A percentile compares a stretch with the other conserved stretches of the same genome.
phyloP scores from a whole-genome alignment of 2,113 vertebrate genomes.

The Thamnaconus septentrionalis region DNA sequence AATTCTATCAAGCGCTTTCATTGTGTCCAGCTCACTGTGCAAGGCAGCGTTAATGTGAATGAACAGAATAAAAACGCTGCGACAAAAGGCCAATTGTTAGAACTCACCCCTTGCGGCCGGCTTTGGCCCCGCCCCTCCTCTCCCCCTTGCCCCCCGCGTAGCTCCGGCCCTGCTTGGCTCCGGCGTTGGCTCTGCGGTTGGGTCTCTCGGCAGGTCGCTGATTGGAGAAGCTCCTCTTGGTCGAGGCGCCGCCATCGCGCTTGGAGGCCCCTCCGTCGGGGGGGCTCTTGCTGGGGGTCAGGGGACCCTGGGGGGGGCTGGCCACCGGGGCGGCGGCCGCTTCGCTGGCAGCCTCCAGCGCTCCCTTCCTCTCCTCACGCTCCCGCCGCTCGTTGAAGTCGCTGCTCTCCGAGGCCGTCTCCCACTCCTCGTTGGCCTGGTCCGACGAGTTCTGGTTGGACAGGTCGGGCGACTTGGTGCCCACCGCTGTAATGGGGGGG shows the following conservation, averaged over 20 bases:
- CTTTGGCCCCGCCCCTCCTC: slow-evolving; percentile 85
- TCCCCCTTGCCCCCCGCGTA: slow-evolving; percentile 90
- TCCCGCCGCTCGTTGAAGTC: slow-evolving; percentile 97
- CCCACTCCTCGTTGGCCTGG: slow-evolving; percentile 99
- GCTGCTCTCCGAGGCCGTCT: slow-evolving; percentile 97
- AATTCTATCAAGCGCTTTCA: neutral
- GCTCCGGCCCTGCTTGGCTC: slow-evolving; percentile 86
- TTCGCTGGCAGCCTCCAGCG: slow-evolving; percentile 74
- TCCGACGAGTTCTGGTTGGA: slow-evolving; percentile 99
- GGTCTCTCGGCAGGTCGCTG: slow-evolving; percentile 92
- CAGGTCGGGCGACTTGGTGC: slow-evolving; percentile 94
- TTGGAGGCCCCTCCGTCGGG: slow-evolving; percentile 74
- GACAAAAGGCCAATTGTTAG: slow-evolving; percentile 35
- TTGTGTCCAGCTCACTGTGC: slow-evolving; percentile 24
- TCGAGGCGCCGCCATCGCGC: slow-evolving; percentile 78
- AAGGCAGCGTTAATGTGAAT: slow-evolving; percentile 18
- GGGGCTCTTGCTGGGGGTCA: slow-evolving; percentile 80
- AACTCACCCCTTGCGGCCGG: slow-evolving; percentile 92
- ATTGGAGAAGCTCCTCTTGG: slow-evolving; percentile 96
- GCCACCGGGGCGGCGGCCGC: slow-evolving; percentile 56
- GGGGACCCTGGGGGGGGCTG: slow-evolving; percentile 48
- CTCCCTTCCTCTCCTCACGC: slow-evolving; percentile 89
- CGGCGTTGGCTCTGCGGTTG: slow-evolving; percentile 88
- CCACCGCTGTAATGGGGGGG: slow-evolving; percentile 69
- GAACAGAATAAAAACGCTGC: slow-evolving; percentile 9